Percentiles rank a stretch among this genome's conserved stretches.
Evolutionary conservation across 92 coral and sea anemone genomes (phyloP).

Genomic region (Porites evermanni): DNA sequence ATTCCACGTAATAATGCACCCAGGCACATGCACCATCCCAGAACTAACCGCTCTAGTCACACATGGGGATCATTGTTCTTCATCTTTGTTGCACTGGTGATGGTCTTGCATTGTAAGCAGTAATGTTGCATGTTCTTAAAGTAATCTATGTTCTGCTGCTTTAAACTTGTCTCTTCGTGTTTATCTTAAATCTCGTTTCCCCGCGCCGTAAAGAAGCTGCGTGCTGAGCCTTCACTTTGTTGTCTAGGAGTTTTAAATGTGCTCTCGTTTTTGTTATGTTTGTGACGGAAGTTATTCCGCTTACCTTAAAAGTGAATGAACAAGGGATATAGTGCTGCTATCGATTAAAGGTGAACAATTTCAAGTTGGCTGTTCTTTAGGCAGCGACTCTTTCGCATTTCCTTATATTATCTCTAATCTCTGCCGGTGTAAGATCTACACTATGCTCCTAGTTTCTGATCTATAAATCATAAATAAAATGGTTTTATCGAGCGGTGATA

Average conservation of each 20-base stretch:
- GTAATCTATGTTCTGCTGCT: background rate
- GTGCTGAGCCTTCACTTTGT: too few species aligned
- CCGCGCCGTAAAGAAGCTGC: background rate
- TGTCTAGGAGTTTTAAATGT: too few species aligned
- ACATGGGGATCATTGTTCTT: slow-evolving; percentile 6
- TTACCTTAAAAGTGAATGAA: background rate
- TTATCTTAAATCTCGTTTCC: too few species aligned
- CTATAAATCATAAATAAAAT: too few species aligned
- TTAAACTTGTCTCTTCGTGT: background rate
- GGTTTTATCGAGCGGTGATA: too few species aligned
- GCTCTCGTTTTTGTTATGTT: background rate
- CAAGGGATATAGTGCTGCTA: background rate
- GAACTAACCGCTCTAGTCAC: slow-evolving; percentile 30
- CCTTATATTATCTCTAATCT: too few species aligned
- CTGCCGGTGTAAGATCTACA: too few species aligned
- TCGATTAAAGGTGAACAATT: too few species aligned
- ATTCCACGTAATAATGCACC: background rate
- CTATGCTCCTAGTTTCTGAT: too few species aligned
- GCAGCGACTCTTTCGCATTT: too few species aligned
- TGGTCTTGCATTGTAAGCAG: background rate
- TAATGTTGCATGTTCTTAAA: background rate
- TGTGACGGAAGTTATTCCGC: background rate
- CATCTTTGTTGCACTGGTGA: background rate
- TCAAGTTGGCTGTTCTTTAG: too few species aligned
- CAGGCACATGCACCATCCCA: background rate